Base-by-base conservation (phyloP, 2,888 invertebrate genomes). In the Theretra japonica region DNA sequence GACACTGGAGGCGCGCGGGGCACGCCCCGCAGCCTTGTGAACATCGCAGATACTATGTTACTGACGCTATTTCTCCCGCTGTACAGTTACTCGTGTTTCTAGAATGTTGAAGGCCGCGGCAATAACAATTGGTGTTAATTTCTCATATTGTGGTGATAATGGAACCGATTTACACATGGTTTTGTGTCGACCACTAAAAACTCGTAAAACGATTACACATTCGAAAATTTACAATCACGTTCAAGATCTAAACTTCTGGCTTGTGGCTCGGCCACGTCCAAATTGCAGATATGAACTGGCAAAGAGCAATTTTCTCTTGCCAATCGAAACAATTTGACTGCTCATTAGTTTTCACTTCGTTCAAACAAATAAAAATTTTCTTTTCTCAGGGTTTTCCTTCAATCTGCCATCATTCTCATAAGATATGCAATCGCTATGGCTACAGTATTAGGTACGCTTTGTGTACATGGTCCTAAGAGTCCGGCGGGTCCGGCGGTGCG, bases 31-130 rank as follows among this genome's bases (percentile, higher is more conserved):
- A 5, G 19, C n/a, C 53, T 48, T 4, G n/a, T 53, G n/a, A 0
- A 53, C 5, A 53, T 53, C n/a, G n/a, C 19, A 17, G 19, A n/a
- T 53, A 4, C 53, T n/a, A 53, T 19, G 6, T 19, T n/a, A 53
- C 53, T 53, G 1, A n/a, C 6, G 19, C n/a, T n/a, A 53, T 53
- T 17, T 17, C 19, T n/a, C 19, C n/a, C 19, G 19, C 53, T 1
- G 53, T 53, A 53, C 53, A 53, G 53, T n/a, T 53, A 53, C 53
- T n/a, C 53, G 53, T n/a, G n/a, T n/a, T 53, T n/a, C 53, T 19
- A 4, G 53, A 53, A n/a, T 15, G 53, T n/a, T 17, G 17, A 41
- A n/a, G 53, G 53, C 19, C 53, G 53, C n/a, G n/a, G 53, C n/a
- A n/a, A 17, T 53, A 17, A n/a, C 19, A 53, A 53, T 53, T 53